Evolutionary conservation across 2,888 invertebrate species (phyloP), one percentile per base, ranked within the genome.

Genomic region (Nemotelus pantherinus): DNA sequence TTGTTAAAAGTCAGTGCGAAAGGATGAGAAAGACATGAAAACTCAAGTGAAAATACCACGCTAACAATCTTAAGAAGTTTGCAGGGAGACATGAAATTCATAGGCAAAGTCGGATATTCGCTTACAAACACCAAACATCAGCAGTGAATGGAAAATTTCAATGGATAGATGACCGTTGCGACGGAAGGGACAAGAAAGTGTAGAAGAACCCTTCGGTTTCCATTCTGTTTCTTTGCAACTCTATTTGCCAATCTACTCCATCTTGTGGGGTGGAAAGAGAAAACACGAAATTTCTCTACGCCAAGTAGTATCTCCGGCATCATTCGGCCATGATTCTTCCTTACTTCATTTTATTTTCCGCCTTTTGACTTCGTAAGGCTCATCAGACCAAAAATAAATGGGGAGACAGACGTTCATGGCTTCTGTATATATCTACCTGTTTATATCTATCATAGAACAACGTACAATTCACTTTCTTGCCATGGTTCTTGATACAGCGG

Each of bases 311-410:
- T 25, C 25, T 45, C 41, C 25, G 10, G 60, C 55, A 39, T 53
- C 68, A 53, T 76, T 76, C 76, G 64, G 60, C 65, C 65, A 65
- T 63, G 76, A 76, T 76, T 64, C 65, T 75, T 64, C 50, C 41
- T 25, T 50, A 65, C 65, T 77, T 70, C 60, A 77, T 60, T 77
- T 77, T 77, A 77, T 77, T 77, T 77, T 77, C 77, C 77, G 77
- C 77, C 63, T 77, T 77, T 77, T 77, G 70, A 77, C 70, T 77
- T 77, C 41, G 43, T 60, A 74, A 74, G 63, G 41, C 60, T 74
- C 63, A 60, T 60, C 74, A 60, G 74, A 70, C 63, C 60, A 63
- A 48, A 47, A 48, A 63, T 43, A 60, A 63, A 71, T 39, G 50
- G 74, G 50, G 71, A 55, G 70, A 55, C 44, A 7, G 10, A 5